These are phyloP conservation scores for Carpatolechia fugitivella DNA, from an alignment of 2,888 invertebrate species.

Conservation along the genomic window DNA sequence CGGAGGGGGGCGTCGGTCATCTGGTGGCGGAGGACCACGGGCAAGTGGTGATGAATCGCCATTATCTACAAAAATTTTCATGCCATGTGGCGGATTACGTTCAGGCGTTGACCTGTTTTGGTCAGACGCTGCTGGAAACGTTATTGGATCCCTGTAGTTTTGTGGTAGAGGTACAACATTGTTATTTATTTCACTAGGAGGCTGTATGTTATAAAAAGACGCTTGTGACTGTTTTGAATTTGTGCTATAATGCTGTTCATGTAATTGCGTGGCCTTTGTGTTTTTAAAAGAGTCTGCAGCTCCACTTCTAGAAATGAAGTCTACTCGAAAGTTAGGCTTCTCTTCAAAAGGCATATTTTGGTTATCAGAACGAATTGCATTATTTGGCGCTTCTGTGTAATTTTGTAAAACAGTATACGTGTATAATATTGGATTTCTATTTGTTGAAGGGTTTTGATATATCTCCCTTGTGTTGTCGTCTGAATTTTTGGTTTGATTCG, in stretches of 20 bases:
- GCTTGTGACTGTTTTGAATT: not conserved
- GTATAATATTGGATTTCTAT: not conserved
- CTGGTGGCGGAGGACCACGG: not conserved
- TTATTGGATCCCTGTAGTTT: too few relatives aligned
- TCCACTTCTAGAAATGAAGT: not conserved
- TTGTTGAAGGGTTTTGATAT: not conserved
- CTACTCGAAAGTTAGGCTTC: not conserved
- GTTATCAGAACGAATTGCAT: too few relatives aligned
- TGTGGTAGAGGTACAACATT: too few relatives aligned
- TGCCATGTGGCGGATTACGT: too few relatives aligned
- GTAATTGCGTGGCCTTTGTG: not conserved
- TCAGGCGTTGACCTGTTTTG: too few relatives aligned
- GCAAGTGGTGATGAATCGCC: too few relatives aligned
- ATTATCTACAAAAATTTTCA: too few relatives aligned
- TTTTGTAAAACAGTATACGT: not conserved
- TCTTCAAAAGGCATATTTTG: too few relatives aligned
- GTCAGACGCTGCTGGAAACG: too few relatives aligned
- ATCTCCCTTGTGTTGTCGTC: not conserved
- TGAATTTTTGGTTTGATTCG: slow-evolving; percentile 16
- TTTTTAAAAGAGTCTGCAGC: not conserved
- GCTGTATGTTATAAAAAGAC: not conserved
- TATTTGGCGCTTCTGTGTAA: too few relatives aligned
- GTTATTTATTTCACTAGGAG: not conserved
- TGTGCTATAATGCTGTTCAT: not conserved
- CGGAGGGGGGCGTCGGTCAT: slow-evolving; percentile 22